Base-by-base conservation (phyloP, 2,113 vertebrate species). In the Merops nubicus region DNA sequence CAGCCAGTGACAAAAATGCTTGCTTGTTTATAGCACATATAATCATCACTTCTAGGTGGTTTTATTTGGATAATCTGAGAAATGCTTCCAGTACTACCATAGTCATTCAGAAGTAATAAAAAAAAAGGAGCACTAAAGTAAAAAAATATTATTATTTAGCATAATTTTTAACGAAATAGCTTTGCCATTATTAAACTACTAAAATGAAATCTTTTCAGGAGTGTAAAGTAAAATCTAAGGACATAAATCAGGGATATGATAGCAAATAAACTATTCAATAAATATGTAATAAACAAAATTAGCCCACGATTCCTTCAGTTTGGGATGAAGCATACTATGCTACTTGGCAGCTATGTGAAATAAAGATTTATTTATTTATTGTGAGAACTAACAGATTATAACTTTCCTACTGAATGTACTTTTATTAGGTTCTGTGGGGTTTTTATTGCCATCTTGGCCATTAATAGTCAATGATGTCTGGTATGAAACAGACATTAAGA, bases 371-470 rank as follows among this genome's bases (percentile, higher is more conserved):
- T 23, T 68, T 9, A 34, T 60, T 72, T 65, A 74, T 43, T 20
- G n/a, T 38, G 22, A 81, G 23, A 88, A 51, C 15, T 51, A 85
- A 43, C 8, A 56, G 3, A 74, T 36, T 34, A 9, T 21, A 53
- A 45, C 34, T 54, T 75, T 64, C 19, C 33, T 83, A 59, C 15
- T 62, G 9, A 75, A 59, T 36, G 5, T 31, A 53, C 38, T 63
- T 45, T 43, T 36, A 42, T 63, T 5, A 11, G 50, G 31, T 29
- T 54, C n/a, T 22, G 54, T 47, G 56, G 13, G 0, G 0, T 1
- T 60, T 81, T 85, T 56, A 38, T 48, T 63, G 23, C 8, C 10
- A 14, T 22, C 31, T 93, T 69, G 31, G 29, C 45, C 29, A 56
- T 28, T 80, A 76, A 60, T 11, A 6, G 34, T 38, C 40, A 74